Evolutionary conservation across 2,797 vertebrate species (phyloP).

Genomic region (Paramormyrops hopkinsi): DNA sequence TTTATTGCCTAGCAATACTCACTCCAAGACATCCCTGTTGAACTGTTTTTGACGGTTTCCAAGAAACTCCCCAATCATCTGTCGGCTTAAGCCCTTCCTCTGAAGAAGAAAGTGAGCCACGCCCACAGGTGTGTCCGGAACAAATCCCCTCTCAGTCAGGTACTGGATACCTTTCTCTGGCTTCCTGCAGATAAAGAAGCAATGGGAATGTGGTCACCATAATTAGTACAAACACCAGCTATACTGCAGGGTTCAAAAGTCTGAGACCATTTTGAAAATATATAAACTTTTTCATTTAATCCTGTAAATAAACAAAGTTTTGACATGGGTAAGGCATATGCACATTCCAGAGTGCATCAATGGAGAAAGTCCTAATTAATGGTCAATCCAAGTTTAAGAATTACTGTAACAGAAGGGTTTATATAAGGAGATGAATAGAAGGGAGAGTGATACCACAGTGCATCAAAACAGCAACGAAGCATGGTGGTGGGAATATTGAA

Average conservation of each 20-base stretch:
- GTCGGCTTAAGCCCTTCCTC: conserved; percentile 90
- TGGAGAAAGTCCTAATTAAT: neutral
- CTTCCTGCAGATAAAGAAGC: conserved; percentile 63
- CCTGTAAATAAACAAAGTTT: neutral
- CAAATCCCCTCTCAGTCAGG: conserved; percentile 87
- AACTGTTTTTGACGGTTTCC: conserved; percentile 97
- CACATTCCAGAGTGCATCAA: neutral
- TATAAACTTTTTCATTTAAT: neutral
- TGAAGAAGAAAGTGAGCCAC: conserved; percentile 96
- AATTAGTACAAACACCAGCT: neutral
- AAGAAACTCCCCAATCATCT: conserved; percentile 97
- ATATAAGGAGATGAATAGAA: neutral
- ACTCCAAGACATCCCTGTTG: conserved; percentile 95
- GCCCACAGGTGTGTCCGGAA: conserved; percentile 90
- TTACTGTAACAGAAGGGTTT: neutral
- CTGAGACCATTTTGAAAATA: neutral
- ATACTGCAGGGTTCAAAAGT: neutral
- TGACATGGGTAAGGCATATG: neutral
- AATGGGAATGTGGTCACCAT: neutral
- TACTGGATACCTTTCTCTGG: conserved; percentile 95
- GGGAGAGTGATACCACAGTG: neutral
- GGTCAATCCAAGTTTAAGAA: neutral
- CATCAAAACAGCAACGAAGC: neutral
- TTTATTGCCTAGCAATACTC: conserved; percentile 50
- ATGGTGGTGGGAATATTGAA: neutral